Base-by-base conservation (phyloP, 1,140 invertebrate species). In the Zaprionus tsacasi region DNA sequence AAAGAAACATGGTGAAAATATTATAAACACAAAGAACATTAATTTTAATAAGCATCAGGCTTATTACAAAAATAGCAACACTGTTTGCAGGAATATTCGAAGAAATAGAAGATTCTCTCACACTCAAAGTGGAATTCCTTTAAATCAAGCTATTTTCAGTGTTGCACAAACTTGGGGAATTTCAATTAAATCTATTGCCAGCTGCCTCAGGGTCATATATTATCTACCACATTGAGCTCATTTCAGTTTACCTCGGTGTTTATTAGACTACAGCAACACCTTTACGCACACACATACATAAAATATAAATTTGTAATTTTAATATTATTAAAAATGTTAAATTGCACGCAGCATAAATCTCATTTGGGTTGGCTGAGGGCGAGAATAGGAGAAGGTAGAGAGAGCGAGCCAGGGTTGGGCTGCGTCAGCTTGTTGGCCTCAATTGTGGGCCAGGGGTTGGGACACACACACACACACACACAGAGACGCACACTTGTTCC, bases 241-340 rank as follows among this genome's bases (percentile, higher is more conserved):
- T 38, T 35, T 43, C 40, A 27, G 35, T 38, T 3, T 12, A 65
- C 6, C 40, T 45, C 69, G 70, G 71, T 87, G 83, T 88, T 88
- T 82, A 82, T 87, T 88, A 68, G 79, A 77, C 70, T 79, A 76
- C 48, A 73, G 52, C 52, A 69, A 81, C 85, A 88, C 75, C 80
- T 89, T 76, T 30, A 6, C 27, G 61, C 35, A 65, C 58, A 71
- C 10, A 8, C n/a, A 45, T 38, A 55, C 61, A 80, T 75, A 77
- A 64, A 55, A 58, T 80, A 78, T 88, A 88, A 83, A 85, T 87
- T 87, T 89, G 85, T 81, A 88, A 89, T 88, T 85, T 88, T 85
- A 86, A 87, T 87, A 89, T 78, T 88, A 83, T 88, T 89, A 86
- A 90, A 89, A 86, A 90, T 88, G 69, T 81, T 81, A 85, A 89